Evolutionary conservation across 2,113 vertebrate species (phyloP).

Genomic region (Seriola aureovittata): DNA sequence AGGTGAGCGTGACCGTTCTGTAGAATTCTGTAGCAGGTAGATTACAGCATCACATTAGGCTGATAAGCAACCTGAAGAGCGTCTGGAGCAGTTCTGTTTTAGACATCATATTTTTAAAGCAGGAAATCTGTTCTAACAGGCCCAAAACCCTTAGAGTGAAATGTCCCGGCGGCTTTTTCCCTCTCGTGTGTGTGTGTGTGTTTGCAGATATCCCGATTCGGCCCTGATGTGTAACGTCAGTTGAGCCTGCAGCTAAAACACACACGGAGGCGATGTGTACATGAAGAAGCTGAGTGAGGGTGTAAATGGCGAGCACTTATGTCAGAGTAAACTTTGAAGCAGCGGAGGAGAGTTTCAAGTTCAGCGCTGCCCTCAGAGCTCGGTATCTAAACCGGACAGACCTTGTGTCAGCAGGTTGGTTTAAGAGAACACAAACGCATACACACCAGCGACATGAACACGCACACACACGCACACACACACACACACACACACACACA

Average conservation of each 20-base stretch:
- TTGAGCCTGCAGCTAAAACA: conserved; percentile 51
- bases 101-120: not conserved
- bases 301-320: conserved; percentile 59
- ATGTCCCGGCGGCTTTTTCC: not conserved
- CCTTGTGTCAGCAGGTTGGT: conserved; percentile 81
- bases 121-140: not conserved
- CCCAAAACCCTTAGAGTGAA: not conserved
- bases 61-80: too few species aligned
- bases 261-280: conserved; percentile 32
- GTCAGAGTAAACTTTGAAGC: conserved; percentile 68
- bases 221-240: not conserved
- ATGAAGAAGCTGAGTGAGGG: conserved; percentile 26
- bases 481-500: conserved; percentile 40
- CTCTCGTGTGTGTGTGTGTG: not conserved
- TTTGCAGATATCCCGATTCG: conserved; percentile 23
- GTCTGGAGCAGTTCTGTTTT: not conserved
- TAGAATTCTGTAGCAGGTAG: too few species aligned
- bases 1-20: too few species aligned
- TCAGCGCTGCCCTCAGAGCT: conserved; percentile 49
- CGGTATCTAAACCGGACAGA: conserved; percentile 66
- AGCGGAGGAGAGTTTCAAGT: conserved; percentile 50
- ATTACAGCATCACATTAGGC: too few species aligned
- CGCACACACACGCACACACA: conserved; percentile 24
- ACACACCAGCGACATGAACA: conserved; percentile 44
- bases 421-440: conserved; percentile 69